A percentile compares a stretch with the other conserved stretches of the same genome.
Conservation (phyloP, 2,113 vertebrate species). For the Sus scrofa region DNA sequence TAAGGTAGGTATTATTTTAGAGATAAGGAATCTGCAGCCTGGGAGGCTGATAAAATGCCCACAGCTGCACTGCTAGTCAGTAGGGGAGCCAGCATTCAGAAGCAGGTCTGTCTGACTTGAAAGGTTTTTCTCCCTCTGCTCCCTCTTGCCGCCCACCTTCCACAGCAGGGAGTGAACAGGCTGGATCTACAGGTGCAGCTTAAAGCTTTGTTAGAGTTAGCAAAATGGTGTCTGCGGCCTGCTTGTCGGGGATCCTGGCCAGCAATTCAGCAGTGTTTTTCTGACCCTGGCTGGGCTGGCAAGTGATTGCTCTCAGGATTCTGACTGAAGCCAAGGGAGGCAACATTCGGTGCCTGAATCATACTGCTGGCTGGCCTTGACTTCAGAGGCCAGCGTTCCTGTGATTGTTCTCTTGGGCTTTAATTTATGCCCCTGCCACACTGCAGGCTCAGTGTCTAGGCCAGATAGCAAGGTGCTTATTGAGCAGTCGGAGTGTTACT, state of each 20-base stretch:
- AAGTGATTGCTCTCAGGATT: conserved; percentile 29
- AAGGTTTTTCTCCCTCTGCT: neutral
- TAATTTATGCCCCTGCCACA: conserved; percentile 68
- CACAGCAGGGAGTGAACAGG: neutral
- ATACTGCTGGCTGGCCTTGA: conserved; percentile 59
- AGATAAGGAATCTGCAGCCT: neutral
- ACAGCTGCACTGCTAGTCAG: neutral
- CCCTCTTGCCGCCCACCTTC: neutral
- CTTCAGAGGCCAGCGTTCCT: conserved; percentile 43
- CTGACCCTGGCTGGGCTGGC: neutral
- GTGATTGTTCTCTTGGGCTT: conserved; percentile 67
- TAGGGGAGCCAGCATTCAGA: neutral
- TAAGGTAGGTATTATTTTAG: neutral
- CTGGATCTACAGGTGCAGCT: neutral
- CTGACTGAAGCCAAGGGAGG: neutral
- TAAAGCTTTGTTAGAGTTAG: conserved; percentile 51
- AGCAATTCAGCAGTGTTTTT: neutral
- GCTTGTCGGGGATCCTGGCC: neutral
- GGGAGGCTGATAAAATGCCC: neutral
- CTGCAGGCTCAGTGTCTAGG: neutral
- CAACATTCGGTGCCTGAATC: neutral
- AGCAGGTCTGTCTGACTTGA: neutral
- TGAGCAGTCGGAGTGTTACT: neutral
- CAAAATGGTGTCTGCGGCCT: conserved; percentile 17
- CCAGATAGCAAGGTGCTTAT: neutral